Evolutionary conservation across 2,113 vertebrate species (phyloP).

Genomic region (Lepus americanus): DNA sequence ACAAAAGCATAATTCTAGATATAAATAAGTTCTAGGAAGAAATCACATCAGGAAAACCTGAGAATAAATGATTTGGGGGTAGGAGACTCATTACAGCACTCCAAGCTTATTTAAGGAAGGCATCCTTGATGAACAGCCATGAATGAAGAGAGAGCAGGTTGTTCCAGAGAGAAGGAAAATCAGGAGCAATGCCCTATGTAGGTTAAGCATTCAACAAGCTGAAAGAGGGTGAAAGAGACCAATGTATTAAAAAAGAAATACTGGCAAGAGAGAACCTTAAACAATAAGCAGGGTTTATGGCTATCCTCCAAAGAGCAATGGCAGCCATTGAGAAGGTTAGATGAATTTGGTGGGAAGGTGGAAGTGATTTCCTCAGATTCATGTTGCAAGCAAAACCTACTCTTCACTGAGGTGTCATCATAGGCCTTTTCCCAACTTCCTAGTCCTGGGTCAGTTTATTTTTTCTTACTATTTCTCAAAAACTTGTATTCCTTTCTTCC

Average conservation of each 20-base stretch:
- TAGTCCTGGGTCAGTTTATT: neutral
- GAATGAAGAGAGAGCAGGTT: neutral
- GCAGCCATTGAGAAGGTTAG: neutral
- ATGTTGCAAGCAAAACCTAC: neutral
- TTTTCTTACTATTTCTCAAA: neutral
- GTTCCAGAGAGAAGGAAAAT: neutral
- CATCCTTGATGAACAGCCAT: neutral
- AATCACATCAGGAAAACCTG: neutral
- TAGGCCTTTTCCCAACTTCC: neutral
- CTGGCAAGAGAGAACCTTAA: neutral
- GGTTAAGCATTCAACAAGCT: neutral
- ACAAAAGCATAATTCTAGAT: neutral
- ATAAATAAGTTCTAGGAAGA: neutral
- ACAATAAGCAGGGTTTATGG: neutral
- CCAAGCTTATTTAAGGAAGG: neutral
- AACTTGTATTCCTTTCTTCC: neutral
- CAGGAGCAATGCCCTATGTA: accelerated
- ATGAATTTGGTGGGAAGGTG: neutral
- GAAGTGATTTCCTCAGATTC: neutral
- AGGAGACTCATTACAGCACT: accelerated
- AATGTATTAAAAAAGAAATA: neutral
- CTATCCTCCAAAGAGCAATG: neutral
- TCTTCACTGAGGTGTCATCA: neutral
- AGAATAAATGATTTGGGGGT: neutral
- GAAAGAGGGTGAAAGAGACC: neutral